Evolutionary conservation across 2,888 invertebrate species (phyloP), one percentile per base, ranked within the genome.

Genomic region (Thyatira batis): DNA sequence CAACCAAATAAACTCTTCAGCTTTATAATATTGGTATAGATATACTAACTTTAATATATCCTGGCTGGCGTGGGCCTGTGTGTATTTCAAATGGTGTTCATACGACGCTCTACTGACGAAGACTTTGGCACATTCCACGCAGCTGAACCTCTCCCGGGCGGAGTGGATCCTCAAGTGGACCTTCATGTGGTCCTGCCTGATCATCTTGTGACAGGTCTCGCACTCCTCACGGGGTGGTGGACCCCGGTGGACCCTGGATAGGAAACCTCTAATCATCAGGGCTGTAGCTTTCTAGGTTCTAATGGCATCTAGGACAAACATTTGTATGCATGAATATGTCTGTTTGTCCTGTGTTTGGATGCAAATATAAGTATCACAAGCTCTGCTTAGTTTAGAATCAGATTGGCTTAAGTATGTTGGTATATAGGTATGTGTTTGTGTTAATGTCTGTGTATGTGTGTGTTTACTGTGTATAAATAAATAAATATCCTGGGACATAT

Each of bases 81-180:
- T 78, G 23, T 85, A 84, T 58, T 84, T 86, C 0, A 88, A 54
- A 33, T 89, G 88, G 21, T 83, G 79, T 5, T 84, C 82, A 54
- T 87, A 89, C 0, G 85, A 84, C 0, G 83, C 84, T 0, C 76
- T 61, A 21, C 83, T 82, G 0, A 80, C 79, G 61, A 87, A 87
- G 0, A 57, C 59, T 54, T 84, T 84, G 50, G 76, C 73, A 52
- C 88, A 88, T 27, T 70, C 74, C 2, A 54, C 67, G 53, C 88
- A 87, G 0, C 61, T 53, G 57, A 56, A 61, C 20, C 50, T 20
- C 20, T 74, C 61, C 1, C 85, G 64, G 0, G 58, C 52, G 0
- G 68, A 30, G 70, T 88, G 88, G 0, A 76, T 82, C 0, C 74
- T 69, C 0, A 73, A 55, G 67, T 88, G 88, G 0, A 61, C 55